Percentiles rank a stretch among this genome's conserved stretches.
These are phyloP conservation scores for Gerosis bhagava DNA, from an alignment of 2,888 invertebrate species.

Conservation along the genomic window DNA sequence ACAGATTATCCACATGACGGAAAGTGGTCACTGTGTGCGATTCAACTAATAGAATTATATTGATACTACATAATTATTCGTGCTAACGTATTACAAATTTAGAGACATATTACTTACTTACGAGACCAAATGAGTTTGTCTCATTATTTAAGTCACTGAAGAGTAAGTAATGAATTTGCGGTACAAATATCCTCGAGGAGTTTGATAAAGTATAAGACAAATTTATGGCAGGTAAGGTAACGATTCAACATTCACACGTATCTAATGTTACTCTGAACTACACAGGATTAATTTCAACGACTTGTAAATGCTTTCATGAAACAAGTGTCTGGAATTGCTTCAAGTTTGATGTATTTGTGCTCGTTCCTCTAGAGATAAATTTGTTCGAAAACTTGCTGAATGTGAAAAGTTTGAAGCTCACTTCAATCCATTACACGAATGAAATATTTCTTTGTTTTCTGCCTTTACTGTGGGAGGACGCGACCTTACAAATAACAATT, in stretches of 20 bases:
- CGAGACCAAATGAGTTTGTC: too few relatives aligned
- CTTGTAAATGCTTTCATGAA: conserved; percentile 66
- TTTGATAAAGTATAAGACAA: neutral
- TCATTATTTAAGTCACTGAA: too few relatives aligned
- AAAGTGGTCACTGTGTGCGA: too few relatives aligned
- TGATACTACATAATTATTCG: too few relatives aligned
- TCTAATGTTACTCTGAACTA: conserved; percentile 17
- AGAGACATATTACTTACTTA: too few relatives aligned
- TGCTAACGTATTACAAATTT: too few relatives aligned
- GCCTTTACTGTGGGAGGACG: conserved; percentile 54
- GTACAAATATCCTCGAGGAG: neutral
- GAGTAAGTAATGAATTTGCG: neutral
- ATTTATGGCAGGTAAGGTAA: conserved; percentile 8
- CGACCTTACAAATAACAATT: conserved; percentile 70
- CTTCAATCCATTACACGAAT: conserved; percentile 81
- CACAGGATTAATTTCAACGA: conserved; percentile 51
- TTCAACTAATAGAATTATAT: too few relatives aligned
- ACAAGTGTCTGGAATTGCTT: conserved; percentile 77
- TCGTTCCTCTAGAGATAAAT: conserved; percentile 76
- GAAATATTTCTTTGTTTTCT: conserved; percentile 82
- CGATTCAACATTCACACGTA: conserved; percentile 10
- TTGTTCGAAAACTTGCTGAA: conserved; percentile 79
- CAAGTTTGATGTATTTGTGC: conserved; percentile 78
- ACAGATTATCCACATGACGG: too few relatives aligned
- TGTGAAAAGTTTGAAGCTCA: conserved; percentile 80